phyloP scores from a whole-genome alignment of 2,888 invertebrate genomes.

The Trichogramma dendrolimi region DNA sequence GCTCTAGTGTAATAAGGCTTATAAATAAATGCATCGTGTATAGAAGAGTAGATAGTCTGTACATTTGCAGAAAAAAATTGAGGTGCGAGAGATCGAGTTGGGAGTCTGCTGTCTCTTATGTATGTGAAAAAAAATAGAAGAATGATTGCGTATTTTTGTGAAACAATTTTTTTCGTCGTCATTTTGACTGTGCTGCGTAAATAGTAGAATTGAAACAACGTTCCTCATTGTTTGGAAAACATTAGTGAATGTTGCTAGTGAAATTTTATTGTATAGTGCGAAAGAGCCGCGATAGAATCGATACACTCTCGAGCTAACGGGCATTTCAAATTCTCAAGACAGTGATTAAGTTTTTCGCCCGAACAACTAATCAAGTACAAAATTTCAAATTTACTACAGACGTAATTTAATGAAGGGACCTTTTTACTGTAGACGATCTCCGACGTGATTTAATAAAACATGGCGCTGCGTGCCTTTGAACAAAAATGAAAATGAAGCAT shows the following conservation, averaged over 20 bases:
- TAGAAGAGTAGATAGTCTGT: too few species aligned
- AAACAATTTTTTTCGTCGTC: constrained; percentile 6
- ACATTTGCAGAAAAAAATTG: too few species aligned
- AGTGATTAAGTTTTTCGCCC: background rate
- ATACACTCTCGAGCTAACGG: background rate
- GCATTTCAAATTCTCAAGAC: background rate
- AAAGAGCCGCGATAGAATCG: background rate
- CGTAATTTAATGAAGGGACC: background rate
- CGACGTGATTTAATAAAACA: constrained; percentile 16
- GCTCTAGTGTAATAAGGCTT: too few species aligned
- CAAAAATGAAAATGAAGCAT: constrained; percentile 7
- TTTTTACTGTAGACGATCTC: constrained; percentile 2
- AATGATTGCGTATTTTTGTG: constrained; percentile 4
- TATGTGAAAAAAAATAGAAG: too few species aligned
- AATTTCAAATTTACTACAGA: too few species aligned
- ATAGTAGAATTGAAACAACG: background rate
- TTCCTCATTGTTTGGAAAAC: background rate
- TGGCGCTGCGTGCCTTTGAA: constrained; percentile 25
- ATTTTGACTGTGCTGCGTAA: background rate
- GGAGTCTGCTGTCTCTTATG: constrained; percentile 20
- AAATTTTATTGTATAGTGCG: background rate
- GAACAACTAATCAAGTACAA: too few species aligned
- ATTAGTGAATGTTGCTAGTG: background rate
- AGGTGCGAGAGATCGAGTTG: background rate
- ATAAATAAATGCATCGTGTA: too few species aligned